phyloP scores from a whole-genome alignment of 2,888 invertebrate species.

The Cancer borealis region DNA sequence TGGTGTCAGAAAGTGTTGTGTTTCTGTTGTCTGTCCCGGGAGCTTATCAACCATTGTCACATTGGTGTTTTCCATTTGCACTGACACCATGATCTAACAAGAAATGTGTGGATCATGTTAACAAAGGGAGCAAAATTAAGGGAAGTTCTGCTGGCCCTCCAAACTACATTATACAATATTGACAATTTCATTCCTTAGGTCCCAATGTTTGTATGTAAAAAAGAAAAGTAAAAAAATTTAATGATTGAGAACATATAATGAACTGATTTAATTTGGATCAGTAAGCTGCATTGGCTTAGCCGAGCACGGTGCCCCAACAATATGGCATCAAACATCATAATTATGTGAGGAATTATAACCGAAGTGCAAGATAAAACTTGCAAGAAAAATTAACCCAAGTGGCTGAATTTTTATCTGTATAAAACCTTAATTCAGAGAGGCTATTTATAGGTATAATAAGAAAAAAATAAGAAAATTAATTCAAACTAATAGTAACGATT shows the following conservation, averaged over 20 bases:
- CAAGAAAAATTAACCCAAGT: neutral
- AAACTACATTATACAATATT: too few relatives aligned
- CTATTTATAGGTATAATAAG: neutral
- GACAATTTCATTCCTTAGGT: too few relatives aligned
- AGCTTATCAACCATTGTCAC: neutral
- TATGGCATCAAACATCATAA: neutral
- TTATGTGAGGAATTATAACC: neutral
- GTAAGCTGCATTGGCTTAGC: too few relatives aligned
- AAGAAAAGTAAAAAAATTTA: too few relatives aligned
- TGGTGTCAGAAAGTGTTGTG: neutral
- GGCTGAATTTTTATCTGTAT: neutral
- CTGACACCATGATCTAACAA: conserved; percentile 47
- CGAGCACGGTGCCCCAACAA: too few relatives aligned
- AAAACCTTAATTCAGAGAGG: neutral
- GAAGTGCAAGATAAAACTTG: neutral
- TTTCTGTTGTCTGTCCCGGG: neutral
- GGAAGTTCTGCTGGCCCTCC: too few relatives aligned
- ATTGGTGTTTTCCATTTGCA: conserved; percentile 22
- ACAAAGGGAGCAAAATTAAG: neutral
- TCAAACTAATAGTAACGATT: neutral
- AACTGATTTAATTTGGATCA: too few relatives aligned
- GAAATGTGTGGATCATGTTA: neutral
- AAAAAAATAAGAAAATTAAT: neutral
- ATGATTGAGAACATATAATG: too few relatives aligned
- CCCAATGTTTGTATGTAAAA: too few relatives aligned